phyloP scores from a whole-genome alignment of 1,140 invertebrate species.

The Sarcophaga bullata region DNA sequence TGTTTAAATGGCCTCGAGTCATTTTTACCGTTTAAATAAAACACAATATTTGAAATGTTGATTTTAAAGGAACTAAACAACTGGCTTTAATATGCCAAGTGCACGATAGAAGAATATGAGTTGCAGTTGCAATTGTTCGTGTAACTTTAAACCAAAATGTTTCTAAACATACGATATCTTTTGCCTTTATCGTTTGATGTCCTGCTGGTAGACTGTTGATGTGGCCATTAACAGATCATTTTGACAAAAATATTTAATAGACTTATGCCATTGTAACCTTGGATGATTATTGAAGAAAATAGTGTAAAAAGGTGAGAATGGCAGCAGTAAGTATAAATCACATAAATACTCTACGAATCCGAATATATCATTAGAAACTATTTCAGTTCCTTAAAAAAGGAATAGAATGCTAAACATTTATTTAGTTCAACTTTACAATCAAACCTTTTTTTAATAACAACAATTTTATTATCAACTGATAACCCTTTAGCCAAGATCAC shows the following conservation, averaged over 20 bases:
- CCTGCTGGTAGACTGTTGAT: conserved; percentile 28
- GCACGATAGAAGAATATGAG: conserved; percentile 13
- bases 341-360: too few species aligned
- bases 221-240: conserved; percentile 28
- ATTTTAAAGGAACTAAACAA: not conserved
- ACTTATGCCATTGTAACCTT: conserved; percentile 25
- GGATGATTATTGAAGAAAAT: not conserved
- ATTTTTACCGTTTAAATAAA: not conserved
- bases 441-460: too few species aligned
- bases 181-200: not conserved
- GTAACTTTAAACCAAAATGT: conserved; percentile 36
- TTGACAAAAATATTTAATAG: conserved; percentile 27
- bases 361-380: too few species aligned
- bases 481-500: too few species aligned
- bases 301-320: too few species aligned
- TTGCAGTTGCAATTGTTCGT: conserved; percentile 1
- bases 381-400: too few species aligned
- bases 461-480: too few species aligned
- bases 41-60: conserved; percentile 23
- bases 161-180: conserved; percentile 1
- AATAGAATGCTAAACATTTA: too few species aligned
- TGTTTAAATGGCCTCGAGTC: not conserved
- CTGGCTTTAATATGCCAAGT: conserved; percentile 14
- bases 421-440: too few species aligned
- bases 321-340: too few species aligned